Evolutionary conservation across 2,113 vertebrate genomes (phyloP).

Genomic region (Uria lomvia): DNA sequence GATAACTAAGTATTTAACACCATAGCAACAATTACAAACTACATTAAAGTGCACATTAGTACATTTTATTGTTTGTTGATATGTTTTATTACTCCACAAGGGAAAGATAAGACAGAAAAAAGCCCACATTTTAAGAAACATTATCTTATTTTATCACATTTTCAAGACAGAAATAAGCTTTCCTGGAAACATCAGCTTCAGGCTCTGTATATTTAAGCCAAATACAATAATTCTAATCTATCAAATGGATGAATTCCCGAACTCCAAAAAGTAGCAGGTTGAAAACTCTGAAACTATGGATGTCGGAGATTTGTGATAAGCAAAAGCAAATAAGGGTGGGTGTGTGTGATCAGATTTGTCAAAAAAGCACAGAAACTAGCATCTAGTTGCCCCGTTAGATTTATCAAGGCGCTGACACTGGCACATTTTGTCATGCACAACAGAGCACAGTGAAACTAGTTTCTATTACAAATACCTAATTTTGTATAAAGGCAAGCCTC

Average conservation of each 20-base stretch:
- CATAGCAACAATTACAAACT: background rate
- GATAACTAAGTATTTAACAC: background rate
- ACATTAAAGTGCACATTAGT: background rate
- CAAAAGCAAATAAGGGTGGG: background rate
- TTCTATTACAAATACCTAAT: background rate
- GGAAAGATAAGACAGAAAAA: background rate
- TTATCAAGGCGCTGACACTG: background rate
- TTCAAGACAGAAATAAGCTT: background rate
- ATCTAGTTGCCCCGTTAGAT: background rate
- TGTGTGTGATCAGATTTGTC: background rate
- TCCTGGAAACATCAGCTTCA: background rate
- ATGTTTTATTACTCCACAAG: background rate
- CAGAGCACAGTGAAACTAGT: background rate
- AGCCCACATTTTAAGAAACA: background rate
- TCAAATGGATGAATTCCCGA: background rate
- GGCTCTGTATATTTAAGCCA: background rate
- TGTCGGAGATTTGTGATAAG: background rate
- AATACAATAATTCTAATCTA: background rate
- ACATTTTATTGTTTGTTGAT: background rate
- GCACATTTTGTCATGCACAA: background rate
- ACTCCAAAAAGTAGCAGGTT: background rate
- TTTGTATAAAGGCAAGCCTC: background rate
- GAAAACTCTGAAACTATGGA: background rate
- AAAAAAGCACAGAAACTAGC: background rate
- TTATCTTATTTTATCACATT: background rate